Base-by-base conservation (phyloP, 2,888 invertebrate species). In the Apodemia mormo region DNA sequence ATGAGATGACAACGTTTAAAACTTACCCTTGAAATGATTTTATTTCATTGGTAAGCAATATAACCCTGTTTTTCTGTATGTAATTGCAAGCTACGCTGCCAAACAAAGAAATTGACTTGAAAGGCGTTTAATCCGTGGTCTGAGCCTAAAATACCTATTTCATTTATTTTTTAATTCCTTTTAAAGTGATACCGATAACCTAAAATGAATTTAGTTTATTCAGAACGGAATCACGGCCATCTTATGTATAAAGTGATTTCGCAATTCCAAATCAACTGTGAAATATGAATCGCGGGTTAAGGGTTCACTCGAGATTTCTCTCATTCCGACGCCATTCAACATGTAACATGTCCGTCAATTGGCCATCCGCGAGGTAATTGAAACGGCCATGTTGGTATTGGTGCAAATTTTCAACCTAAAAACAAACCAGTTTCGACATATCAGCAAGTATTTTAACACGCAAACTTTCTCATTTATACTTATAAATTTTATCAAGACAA, bases 351-450 rank as follows among this genome's bases (percentile, higher is more conserved):
- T 61, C 61, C 33, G 61, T 61, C 61, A 61, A 33, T 61, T 61
- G 61, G 14, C 33, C 61, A 61, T 61, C 61, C 61, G 33, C 33
- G 30, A 14, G 14, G 61, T 61, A 61, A 61, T 61, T 61, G 61
- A 61, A 33, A 61, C 33, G 30, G 61, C 61, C 33, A 61, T 14
- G 33, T 61, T 61, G 33, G 61, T 29, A 33, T 33, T 58, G 58
- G 61, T 61, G 61, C 61, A 33, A 61, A 30, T 61, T 61, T 61
- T 5, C 61, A 61, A 61, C 61, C 61, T 61, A 61, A 61, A 61
- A 61, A 61, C 30, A 33, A 61, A 33, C 61, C 61, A 33, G 61
- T 61, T 61, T 33, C 14, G 7, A 61, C 33, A 14, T 14, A 7
- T 30, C 30, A 14, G 14, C 4, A 12, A 10, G 61, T 61, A 33